Evolutionary conservation across 2,888 invertebrate genomes (phyloP).

Genomic region (Lacanobia wlatinum): DNA sequence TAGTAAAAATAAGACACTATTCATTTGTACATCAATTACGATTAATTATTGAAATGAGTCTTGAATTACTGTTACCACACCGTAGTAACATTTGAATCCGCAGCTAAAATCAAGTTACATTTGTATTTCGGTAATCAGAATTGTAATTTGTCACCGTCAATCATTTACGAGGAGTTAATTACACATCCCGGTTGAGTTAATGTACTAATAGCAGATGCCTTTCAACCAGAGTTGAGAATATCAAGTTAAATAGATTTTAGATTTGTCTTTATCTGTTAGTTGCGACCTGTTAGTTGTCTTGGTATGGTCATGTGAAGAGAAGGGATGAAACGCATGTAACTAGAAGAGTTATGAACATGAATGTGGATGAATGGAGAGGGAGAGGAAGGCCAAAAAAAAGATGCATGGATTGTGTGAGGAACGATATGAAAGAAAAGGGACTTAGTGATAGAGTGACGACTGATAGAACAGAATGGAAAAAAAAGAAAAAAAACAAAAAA

Average conservation of each 20-base stretch:
- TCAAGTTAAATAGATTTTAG: slow-evolving; percentile 2
- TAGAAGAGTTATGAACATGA: too few relatives aligned
- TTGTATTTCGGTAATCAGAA: slow-evolving; percentile 42
- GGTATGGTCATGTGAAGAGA: too few relatives aligned
- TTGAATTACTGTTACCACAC: background rate
- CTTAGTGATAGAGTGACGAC: too few relatives aligned
- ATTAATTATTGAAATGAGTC: background rate
- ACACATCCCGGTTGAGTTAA: slow-evolving; percentile 50
- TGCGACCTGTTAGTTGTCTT: too few relatives aligned
- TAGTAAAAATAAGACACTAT: too few relatives aligned
- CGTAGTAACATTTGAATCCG: background rate
- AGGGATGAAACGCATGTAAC: too few relatives aligned
- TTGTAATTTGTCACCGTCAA: slow-evolving; percentile 60
- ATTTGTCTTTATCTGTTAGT: background rate
- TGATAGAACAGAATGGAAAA: too few relatives aligned
- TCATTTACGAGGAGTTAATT: slow-evolving; percentile 60
- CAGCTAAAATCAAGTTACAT: slow-evolving; percentile 26
- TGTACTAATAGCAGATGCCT: slow-evolving; percentile 11
- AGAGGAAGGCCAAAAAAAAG: too few relatives aligned
- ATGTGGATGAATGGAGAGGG: too few relatives aligned
- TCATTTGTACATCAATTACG: background rate
- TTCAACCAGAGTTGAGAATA: slow-evolving; percentile 19
- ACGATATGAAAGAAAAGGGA: too few relatives aligned
- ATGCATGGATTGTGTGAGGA: too few relatives aligned
- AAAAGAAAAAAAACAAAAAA: too few relatives aligned